phyloP scores from a whole-genome alignment of 1,140 invertebrate species.

The Diorhabda elongata region DNA sequence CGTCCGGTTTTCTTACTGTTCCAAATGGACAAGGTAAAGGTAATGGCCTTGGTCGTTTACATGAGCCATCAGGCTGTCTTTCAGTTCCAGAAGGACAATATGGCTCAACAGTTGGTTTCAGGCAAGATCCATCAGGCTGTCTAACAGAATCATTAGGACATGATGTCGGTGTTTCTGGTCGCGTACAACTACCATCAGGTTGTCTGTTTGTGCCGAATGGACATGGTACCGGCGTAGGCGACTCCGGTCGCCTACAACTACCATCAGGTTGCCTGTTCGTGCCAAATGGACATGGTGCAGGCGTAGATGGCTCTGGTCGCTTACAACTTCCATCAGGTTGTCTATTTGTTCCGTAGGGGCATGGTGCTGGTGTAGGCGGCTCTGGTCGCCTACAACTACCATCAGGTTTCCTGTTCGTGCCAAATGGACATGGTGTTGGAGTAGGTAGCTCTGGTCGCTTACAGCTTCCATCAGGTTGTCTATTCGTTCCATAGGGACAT shows the following conservation, averaged over 20 bases:
- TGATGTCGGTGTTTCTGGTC: conserved; percentile 9
- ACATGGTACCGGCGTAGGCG: conserved; percentile 15
- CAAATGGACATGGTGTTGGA: neutral
- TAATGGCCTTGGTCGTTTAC: conserved; percentile 16
- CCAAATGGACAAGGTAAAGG: conserved; percentile 16
- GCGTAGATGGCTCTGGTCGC: conserved; percentile 7
- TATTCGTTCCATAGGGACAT: conserved; percentile 11
- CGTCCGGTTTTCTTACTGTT: conserved; percentile 21
- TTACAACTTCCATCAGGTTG: conserved; percentile 25
- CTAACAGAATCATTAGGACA: conserved; percentile 25
- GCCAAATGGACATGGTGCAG: conserved; percentile 19
- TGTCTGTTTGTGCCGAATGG: conserved; percentile 13
- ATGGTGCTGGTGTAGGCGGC: conserved; percentile 9
- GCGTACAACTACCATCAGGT: conserved; percentile 9
- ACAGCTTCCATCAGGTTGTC: neutral
- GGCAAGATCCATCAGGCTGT: conserved; percentile 17
- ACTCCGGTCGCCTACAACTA: neutral
- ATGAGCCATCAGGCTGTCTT: neutral
- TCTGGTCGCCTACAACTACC: conserved; percentile 11
- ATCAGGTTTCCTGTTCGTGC: conserved; percentile 5
- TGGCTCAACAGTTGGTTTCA: conserved; percentile 6
- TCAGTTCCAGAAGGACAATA: neutral
- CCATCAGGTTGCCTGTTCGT: conserved; percentile 21
- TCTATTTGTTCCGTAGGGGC: conserved; percentile 26
- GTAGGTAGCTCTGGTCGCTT: conserved; percentile 5